Evolutionary conservation across 2,888 invertebrate species (phyloP).

Genomic region (Imbricaverruca yamaguchii): DNA sequence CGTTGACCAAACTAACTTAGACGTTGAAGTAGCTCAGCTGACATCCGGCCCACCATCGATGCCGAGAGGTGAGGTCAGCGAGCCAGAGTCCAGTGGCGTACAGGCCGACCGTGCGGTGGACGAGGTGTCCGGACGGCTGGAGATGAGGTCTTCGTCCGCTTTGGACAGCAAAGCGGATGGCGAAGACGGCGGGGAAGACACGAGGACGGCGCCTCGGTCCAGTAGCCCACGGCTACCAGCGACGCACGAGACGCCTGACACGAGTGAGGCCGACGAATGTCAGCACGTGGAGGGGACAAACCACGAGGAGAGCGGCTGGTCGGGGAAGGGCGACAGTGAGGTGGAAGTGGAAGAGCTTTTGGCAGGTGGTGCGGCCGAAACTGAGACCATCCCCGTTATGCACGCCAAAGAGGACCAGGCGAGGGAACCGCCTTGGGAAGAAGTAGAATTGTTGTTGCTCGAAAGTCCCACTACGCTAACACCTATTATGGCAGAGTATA

Average conservation of each 20-base stretch:
- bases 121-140: neutral
- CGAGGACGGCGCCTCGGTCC: neutral
- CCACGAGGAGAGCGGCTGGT: neutral
- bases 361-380: neutral
- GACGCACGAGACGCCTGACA: neutral
- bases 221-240: slow-evolving; percentile 1
- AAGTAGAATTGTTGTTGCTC: too few species aligned
- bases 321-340: neutral
- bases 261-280: neutral
- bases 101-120: slow-evolving; percentile 11
- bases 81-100: neutral
- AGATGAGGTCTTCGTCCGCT: slow-evolving; percentile 7
- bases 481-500: too few species aligned
- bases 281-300: neutral
- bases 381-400: too few species aligned
- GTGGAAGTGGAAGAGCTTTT: neutral
- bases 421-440: too few species aligned
- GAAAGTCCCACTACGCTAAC: too few species aligned
- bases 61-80: neutral
- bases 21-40: too few species aligned
- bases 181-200: neutral
- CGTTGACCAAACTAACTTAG: too few species aligned
- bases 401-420: too few species aligned
- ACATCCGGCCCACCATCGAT: too few species aligned
- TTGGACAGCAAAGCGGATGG: neutral